Percentiles rank a stretch among this genome's conserved stretches.
These are phyloP conservation scores for Distichodus sexfasciatus DNA, from an alignment of 2,797 vertebrate genomes.

Conservation along the genomic window DNA sequence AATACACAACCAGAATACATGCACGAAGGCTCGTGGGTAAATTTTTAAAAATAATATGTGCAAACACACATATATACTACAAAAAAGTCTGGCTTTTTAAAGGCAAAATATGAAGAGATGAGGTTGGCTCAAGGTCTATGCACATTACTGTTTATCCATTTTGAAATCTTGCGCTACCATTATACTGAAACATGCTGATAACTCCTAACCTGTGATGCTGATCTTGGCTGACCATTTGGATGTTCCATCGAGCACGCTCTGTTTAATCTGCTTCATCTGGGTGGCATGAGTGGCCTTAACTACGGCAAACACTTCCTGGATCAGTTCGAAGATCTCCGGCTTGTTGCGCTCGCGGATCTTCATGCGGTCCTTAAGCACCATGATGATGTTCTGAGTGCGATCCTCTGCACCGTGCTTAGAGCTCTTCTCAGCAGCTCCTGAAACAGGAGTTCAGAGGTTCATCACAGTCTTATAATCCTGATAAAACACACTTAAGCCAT, in stretches of 20 bases:
- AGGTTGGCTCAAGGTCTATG: no score
- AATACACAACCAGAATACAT: no score
- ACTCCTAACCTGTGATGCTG: slow-evolving; percentile 93
- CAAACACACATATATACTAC: no score
- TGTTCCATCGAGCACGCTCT: slow-evolving; percentile 94
- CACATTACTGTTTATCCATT: no score
- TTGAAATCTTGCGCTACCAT: no score
- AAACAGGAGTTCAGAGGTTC: neutral
- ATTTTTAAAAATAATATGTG: no score
- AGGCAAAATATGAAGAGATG: no score
- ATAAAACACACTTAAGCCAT: no score
- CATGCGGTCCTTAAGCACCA: slow-evolving; percentile 98
- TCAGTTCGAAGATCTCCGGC: slow-evolving; percentile 96
- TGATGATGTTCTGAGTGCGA: slow-evolving; percentile 96
- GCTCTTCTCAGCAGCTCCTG: slow-evolving; percentile 96
- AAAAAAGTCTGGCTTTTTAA: no score
- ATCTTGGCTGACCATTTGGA: slow-evolving; percentile 99
- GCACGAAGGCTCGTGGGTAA: no score
- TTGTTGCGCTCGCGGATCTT: slow-evolving; percentile 98
- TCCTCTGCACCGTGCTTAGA: slow-evolving; percentile 97
- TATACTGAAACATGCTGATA: no score
- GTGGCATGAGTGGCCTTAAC: slow-evolving; percentile 83
- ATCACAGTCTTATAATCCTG: no score
- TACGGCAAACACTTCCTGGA: slow-evolving; percentile 90
- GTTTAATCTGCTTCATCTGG: slow-evolving; percentile 96